Conservation (phyloP, 2,888 invertebrate species). For the Cremastinae sp. region DNA sequence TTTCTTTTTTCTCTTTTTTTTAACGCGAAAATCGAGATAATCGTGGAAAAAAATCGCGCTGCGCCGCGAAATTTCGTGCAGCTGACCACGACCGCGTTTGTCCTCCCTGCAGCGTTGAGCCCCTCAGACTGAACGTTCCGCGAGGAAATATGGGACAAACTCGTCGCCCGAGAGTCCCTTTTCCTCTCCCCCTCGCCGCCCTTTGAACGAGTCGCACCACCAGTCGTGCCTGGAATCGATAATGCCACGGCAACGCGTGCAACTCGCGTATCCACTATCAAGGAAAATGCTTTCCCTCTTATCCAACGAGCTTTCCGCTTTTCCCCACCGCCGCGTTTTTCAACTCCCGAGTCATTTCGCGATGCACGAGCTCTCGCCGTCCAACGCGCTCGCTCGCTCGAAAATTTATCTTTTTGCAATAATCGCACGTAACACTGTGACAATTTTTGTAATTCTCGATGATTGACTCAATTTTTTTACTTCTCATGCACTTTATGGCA, state of each 20-base stretch:
- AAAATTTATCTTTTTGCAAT: too few relatives aligned
- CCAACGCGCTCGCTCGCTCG: too few relatives aligned
- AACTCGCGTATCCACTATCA: conserved; percentile 35
- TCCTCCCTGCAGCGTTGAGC: neutral
- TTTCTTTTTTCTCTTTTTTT: neutral
- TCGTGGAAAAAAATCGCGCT: conserved; percentile 3
- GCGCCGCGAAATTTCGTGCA: conserved; percentile 14
- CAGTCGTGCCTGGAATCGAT: conserved; percentile 69
- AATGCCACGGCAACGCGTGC: conserved; percentile 71
- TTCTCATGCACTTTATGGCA: too few relatives aligned
- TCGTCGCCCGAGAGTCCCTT: conserved; percentile 48
- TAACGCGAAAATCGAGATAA: neutral
- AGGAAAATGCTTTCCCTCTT: conserved; percentile 11
- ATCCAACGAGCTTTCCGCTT: neutral
- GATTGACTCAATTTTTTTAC: too few relatives aligned
- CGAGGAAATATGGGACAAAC: conserved; percentile 57
- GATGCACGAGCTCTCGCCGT: too few relatives aligned
- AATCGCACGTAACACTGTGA: too few relatives aligned
- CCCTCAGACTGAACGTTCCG: neutral
- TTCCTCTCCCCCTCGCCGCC: neutral
- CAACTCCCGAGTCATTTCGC: too few relatives aligned
- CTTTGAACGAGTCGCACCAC: conserved; percentile 23
- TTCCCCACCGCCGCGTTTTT: neutral
- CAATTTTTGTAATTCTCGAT: too few relatives aligned
- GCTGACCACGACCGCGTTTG: conserved; percentile 25